Evolutionary conservation across 2,888 invertebrate genomes (phyloP).

Genomic region (Tachina fera): DNA sequence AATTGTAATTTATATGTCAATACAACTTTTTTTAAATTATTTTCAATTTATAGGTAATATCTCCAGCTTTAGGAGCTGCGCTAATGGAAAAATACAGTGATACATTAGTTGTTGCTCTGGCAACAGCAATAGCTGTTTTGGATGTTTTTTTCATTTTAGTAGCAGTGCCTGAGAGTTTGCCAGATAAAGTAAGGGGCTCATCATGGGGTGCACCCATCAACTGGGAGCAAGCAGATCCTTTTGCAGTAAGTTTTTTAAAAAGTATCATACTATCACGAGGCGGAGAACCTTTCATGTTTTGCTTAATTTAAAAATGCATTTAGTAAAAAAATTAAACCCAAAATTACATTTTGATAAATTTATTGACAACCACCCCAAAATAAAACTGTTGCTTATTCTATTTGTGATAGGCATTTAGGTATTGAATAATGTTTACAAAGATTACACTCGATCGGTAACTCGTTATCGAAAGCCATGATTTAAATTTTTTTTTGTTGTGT

Average conservation of each 20-base stretch:
- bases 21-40: constrained; percentile 29
- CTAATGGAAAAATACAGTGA: constrained; percentile 93
- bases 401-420: no score
- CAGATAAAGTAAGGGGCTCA: constrained; percentile 93
- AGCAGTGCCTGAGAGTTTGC: constrained; percentile 98
- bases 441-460: no score
- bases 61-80: constrained; percentile 97
- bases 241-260: constrained; percentile 86
- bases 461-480: no score
- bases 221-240: constrained; percentile 99
- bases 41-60: constrained; percentile 86
- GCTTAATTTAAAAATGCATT: no score
- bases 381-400: no score
- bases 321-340: no score
- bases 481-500: no score
- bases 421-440: no score
- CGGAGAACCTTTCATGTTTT: no score
- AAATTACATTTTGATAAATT: no score
- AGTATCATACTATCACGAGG: background rate
- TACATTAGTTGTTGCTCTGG: constrained; percentile 95
- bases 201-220: constrained; percentile 94
- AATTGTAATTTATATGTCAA: background rate
- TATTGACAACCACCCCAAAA: no score
- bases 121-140: constrained; percentile 96
- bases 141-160: constrained; percentile 99